A percentile compares a stretch with the other conserved stretches of the same genome.
phyloP scores from a whole-genome alignment of 2,113 vertebrate genomes.

The Quiscalus mexicanus region DNA sequence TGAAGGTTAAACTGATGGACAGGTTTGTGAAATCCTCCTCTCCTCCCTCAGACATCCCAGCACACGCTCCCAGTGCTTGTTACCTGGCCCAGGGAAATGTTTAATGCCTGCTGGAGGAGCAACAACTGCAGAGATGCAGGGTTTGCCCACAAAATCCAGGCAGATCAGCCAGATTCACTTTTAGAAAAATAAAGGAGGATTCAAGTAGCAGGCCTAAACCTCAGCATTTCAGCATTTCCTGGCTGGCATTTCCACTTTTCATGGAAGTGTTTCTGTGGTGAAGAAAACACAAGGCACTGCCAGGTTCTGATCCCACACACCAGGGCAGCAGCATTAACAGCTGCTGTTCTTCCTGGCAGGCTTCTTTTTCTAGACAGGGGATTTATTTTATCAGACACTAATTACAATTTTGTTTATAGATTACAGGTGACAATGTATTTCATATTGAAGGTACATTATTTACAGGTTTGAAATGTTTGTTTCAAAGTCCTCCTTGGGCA shows the following conservation, averaged over 20 bases:
- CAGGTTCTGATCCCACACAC: background rate
- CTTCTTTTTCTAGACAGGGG: background rate
- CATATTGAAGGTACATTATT: background rate
- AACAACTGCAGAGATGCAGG: background rate
- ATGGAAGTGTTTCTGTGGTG: background rate
- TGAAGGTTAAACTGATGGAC: fast-evolving
- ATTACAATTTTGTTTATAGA: background rate
- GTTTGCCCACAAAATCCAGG: background rate
- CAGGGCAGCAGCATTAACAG: background rate
- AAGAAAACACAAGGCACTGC: background rate
- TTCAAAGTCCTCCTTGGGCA: background rate
- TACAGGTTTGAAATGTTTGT: background rate
- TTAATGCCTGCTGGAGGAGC: background rate
- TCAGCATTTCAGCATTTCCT: background rate
- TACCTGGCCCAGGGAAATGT: background rate
- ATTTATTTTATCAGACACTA: background rate
- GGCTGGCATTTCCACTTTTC: background rate
- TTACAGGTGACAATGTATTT: background rate
- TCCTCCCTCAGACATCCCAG: background rate
- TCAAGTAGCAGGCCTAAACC: background rate
- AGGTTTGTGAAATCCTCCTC: background rate
- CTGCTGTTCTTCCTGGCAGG: background rate
- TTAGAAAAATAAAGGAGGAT: background rate
- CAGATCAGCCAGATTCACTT: fast-evolving
- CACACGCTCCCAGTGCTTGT: fast-evolving